Evolutionary conservation across 2,113 vertebrate genomes (phyloP).

Genomic region (Elephas maximus): DNA sequence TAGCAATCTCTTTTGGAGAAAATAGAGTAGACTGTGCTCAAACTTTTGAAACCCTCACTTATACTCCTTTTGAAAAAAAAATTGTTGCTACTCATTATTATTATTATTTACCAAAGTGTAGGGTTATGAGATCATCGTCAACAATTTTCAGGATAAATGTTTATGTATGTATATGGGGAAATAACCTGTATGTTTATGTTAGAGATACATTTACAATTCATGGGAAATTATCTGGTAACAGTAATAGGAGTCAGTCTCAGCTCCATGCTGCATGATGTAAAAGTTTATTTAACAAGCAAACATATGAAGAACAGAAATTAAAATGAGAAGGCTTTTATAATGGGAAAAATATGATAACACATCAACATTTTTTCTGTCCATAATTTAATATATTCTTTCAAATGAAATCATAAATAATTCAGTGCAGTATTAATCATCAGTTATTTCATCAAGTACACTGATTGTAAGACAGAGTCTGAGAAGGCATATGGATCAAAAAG

Average conservation of each 20-base stretch:
- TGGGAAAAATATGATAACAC: neutral
- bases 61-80: neutral
- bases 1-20: conserved; percentile 27
- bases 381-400: conserved; percentile 65
- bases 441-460: neutral
- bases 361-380: neutral
- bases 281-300: conserved; percentile 51
- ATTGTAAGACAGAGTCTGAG: neutral
- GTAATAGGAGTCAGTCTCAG: neutral
- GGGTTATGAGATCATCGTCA: neutral
- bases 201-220: neutral
- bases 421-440: conserved; percentile 1
- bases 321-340: conserved; percentile 35
- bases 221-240: neutral
- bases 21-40: conserved; percentile 16
- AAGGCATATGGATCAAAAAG: conserved; percentile 50
- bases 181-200: neutral
- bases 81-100: neutral
- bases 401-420: conserved; percentile 71
- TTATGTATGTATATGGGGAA: neutral
- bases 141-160: neutral
- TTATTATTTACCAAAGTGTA: neutral
- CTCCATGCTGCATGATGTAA: neutral
- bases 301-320: conserved; percentile 49
- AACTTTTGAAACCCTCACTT: neutral